A percentile compares a stretch with the other conserved stretches of the same genome.
phyloP scores from a whole-genome alignment of 2,113 vertebrate species.

The Emydocephalus ijimae region DNA sequence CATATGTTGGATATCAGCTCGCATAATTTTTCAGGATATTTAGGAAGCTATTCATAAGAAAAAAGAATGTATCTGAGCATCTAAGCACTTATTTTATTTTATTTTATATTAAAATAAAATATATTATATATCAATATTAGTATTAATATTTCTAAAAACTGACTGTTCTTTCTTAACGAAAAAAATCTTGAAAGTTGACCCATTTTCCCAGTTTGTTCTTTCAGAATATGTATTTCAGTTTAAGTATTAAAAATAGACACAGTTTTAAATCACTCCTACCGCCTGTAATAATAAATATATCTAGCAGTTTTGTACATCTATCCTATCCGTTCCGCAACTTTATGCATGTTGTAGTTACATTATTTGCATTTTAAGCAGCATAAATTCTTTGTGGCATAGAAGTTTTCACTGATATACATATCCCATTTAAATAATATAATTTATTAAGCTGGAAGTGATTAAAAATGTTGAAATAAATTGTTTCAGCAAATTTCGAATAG shows the following conservation, averaged over 20 bases:
- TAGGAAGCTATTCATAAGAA: not conserved
- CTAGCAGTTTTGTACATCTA: not conserved
- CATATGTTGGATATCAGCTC: not conserved
- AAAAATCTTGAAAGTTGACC: not conserved
- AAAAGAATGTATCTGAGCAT: not conserved
- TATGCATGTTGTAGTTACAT: not conserved
- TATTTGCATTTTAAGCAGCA: not conserved
- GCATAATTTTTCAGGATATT: not conserved
- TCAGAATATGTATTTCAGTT: not conserved
- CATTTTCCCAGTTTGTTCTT: not conserved
- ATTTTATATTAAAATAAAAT: not conserved
- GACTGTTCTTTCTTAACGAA: not conserved
- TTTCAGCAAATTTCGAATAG: not conserved
- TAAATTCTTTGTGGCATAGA: not conserved
- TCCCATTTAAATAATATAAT: not conserved
- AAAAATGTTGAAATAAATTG: not conserved
- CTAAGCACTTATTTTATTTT: not conserved
- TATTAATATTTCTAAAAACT: not conserved
- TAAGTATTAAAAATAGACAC: not conserved
- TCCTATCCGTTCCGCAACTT: not conserved
- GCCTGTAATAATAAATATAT: not conserved
- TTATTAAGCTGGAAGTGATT: not conserved
- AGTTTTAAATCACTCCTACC: not conserved
- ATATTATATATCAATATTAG: not conserved
- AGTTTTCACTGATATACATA: not conserved